Base-by-base conservation (phyloP, 2,888 invertebrate species). In the Cataglyphis albicans region DNA sequence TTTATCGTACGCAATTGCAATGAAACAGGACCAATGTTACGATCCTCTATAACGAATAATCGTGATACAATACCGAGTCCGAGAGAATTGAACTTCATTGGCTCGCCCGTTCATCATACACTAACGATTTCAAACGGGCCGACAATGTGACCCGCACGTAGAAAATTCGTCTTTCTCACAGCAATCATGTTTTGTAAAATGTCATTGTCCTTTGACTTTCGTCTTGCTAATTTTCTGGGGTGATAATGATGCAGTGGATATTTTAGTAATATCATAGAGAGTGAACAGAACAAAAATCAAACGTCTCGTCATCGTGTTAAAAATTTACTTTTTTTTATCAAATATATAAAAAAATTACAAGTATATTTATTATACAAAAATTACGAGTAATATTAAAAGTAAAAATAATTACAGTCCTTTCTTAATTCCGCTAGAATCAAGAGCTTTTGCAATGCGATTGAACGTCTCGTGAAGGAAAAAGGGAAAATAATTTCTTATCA, bases 161-260 rank as follows among this genome's bases (percentile, higher is more conserved):
- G 67, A 82, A 76, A 67, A 78, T 82, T 78, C 65, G 44, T 76
- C 76, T 68, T 48, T 80, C 82, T 48, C 78, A 76, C 76, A 76
- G 78, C 38, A 67, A 57, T 57, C 82, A 35, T 52, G 78, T 29
- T 52, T 61, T 38, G 10, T 12, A 44, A 21, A 82, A 68, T 67
- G 48, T 67, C 35, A 67, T 61, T 48, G 29, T 52, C 25, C n/a
- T 3, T 6, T 63, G 48, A 59, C 35, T 38, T 48, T 32, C 48
- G 29, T 25, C 57, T 25, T 52, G n/a, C 9, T 44, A 9, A 7
- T 75, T n/a, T 6, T 15, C 18, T 18, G 18, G 29, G 52, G 7
- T 52, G 52, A n/a, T 52, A 52, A 52, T 48, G 48, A 48, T 48
- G 18, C 48, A 18, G 6, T 18, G 18, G 6, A 48, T 52, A 52